These are phyloP conservation scores for Stichopus horrens DNA, from an alignment of 53 echinoderm and acorn worm species.

Conservation along the genomic window DNA sequence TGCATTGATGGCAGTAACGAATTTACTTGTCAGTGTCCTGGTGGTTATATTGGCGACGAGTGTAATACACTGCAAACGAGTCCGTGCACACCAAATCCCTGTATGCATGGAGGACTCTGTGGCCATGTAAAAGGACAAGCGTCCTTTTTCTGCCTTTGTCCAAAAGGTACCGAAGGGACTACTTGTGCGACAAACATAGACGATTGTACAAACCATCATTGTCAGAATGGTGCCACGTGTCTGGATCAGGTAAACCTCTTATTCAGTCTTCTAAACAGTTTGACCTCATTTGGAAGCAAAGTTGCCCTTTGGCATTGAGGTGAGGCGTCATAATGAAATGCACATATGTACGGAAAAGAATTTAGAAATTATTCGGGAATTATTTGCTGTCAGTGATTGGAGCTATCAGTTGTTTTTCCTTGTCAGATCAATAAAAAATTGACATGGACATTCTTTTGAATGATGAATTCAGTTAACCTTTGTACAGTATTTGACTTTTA, in stretches of 20 bases:
- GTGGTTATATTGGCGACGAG: not conserved
- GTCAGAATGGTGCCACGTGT: not conserved
- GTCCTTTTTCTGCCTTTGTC: not conserved
- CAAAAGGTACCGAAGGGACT: not conserved
- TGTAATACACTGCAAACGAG: not conserved
- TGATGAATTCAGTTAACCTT: no score
- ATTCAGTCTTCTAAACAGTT: no score
- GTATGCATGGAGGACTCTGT: not conserved
- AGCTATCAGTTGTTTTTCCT: no score
- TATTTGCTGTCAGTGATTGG: no score
- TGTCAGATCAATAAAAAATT: no score
- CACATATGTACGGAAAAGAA: no score
- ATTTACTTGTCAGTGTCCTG: not conserved
- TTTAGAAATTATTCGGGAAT: no score
- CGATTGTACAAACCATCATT: not conserved
- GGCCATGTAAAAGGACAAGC: not conserved
- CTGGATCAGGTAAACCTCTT: not conserved
- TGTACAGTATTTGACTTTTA: no score
- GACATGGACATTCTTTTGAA: no score
- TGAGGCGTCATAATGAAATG: no score
- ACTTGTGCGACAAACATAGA: not conserved
- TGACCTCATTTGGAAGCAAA: no score
- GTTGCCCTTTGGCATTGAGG: no score
- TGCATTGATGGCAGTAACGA: not conserved
- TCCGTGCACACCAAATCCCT: not conserved